phyloP scores from a whole-genome alignment of 2,113 vertebrate species.

The Gopherus evgoodei region DNA sequence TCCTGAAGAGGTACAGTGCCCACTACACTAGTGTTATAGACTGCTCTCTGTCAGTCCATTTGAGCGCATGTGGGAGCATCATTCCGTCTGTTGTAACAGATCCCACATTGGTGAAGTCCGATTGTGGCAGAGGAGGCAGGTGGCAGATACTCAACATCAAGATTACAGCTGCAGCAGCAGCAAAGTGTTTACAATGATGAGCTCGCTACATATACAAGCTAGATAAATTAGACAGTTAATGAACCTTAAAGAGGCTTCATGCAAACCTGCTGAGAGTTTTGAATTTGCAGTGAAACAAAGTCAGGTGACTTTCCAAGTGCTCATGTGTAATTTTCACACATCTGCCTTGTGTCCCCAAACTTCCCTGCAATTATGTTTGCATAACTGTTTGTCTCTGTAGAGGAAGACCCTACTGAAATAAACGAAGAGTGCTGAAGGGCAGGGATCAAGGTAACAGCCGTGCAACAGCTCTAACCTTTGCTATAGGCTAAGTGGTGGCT shows the following conservation, averaged over 20 bases:
- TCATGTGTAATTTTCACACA: background rate
- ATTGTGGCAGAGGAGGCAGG: background rate
- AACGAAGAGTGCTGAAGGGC: too few relatives aligned
- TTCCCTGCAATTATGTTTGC: background rate
- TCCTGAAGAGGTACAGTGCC: background rate
- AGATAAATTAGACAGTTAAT: background rate
- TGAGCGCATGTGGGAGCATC: background rate
- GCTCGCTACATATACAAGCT: background rate
- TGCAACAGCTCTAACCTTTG: too few relatives aligned
- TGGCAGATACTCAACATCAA: background rate
- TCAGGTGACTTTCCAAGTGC: too few relatives aligned
- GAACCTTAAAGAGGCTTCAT: background rate
- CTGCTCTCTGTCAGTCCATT: too few relatives aligned
- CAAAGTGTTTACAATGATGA: background rate
- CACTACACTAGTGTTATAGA: background rate
- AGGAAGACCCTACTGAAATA: background rate
- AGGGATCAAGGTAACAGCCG: too few relatives aligned
- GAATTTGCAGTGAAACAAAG: background rate
- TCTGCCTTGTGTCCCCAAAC: background rate
- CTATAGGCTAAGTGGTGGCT: too few relatives aligned
- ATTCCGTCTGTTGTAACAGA: background rate
- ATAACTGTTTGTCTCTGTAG: background rate
- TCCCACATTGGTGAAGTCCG: background rate
- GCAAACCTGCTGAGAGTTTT: background rate
- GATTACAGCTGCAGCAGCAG: background rate